Conservation (phyloP, 1,140 invertebrate species). For the Atta colombica region DNA sequence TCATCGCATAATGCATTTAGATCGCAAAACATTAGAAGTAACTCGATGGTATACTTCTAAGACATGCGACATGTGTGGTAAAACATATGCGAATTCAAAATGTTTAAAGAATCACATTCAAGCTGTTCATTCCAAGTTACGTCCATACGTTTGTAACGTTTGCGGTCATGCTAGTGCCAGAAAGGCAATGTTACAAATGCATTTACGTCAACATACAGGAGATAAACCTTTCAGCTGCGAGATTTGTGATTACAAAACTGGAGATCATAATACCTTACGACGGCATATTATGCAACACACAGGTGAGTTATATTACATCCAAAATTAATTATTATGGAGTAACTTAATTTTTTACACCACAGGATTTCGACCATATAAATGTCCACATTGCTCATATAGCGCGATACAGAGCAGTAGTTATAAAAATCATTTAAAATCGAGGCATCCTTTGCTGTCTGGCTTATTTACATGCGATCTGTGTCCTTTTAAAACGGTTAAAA, state of each 20-base stretch:
- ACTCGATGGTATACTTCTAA: slow-evolving; percentile 89
- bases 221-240: slow-evolving; percentile 92
- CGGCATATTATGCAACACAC: slow-evolving; percentile 92
- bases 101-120: slow-evolving; percentile 92
- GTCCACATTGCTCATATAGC: slow-evolving; percentile 90
- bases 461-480: slow-evolving; percentile 88
- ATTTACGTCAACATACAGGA: slow-evolving; percentile 91
- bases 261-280: slow-evolving; percentile 91
- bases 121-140: slow-evolving; percentile 92
- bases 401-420: slow-evolving; percentile 90
- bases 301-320: slow-evolving; percentile 83
- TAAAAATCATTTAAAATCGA: slow-evolving; percentile 89
- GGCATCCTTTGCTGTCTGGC: slow-evolving; percentile 88
- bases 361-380: slow-evolving; percentile 89
- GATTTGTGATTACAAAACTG: slow-evolving; percentile 90
- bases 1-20: slow-evolving; percentile 88
- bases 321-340: slow-evolving; percentile 10
- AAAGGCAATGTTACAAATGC: slow-evolving; percentile 90
- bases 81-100: slow-evolving; percentile 91
- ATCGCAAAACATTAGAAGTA: slow-evolving; percentile 82
- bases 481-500: slow-evolving; percentile 88
- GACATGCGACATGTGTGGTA: slow-evolving; percentile 90
- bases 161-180: slow-evolving; percentile 91
- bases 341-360: slow-evolving; percentile 29
- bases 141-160: slow-evolving; percentile 92